Percentiles rank a stretch among this genome's conserved stretches.
Conservation (phyloP, 1,140 invertebrate genomes). For the Daktulosphaira vitifoliae region DNA sequence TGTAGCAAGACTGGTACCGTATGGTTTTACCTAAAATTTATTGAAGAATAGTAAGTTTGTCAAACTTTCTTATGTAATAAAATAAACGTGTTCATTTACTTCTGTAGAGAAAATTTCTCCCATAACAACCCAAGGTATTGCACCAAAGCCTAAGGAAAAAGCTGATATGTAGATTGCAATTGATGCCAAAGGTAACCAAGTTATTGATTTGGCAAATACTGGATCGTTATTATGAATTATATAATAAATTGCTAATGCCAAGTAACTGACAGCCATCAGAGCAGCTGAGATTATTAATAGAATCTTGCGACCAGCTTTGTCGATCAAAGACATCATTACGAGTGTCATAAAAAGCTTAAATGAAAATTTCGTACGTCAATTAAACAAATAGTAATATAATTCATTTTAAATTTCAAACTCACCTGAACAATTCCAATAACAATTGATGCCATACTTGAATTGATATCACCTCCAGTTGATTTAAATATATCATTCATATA, state of each 20-base stretch:
- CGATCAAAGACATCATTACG: conserved; percentile 48
- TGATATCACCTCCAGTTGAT: conserved; percentile 50
- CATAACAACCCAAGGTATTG: conserved; percentile 71
- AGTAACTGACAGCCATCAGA: conserved; percentile 45
- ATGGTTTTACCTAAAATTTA: conserved; percentile 38
- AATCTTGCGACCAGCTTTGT: conserved; percentile 51
- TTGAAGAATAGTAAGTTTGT: too few species aligned
- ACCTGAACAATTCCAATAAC: conserved; percentile 72
- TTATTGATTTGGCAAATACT: conserved; percentile 37
- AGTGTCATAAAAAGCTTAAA: conserved; percentile 46
- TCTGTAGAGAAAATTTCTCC: conserved; percentile 62
- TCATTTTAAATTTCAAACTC: neutral
- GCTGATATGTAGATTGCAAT: conserved; percentile 45
- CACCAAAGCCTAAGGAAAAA: conserved; percentile 67
- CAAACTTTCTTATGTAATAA: too few species aligned
- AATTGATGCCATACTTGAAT: conserved; percentile 52
- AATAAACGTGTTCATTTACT: conserved; percentile 49
- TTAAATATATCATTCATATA: conserved; percentile 65
- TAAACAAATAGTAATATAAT: neutral
- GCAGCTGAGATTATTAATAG: conserved; percentile 48
- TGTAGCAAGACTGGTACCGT: conserved; percentile 59
- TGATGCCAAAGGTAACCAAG: conserved; percentile 49
- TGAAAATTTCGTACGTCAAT: neutral
- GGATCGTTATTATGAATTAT: conserved; percentile 42
- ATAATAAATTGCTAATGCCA: conserved; percentile 44